These are phyloP conservation scores for Stichodactyla mertensii DNA, from an alignment of 64 coral and sea anemone genomes.

Conservation along the genomic window DNA sequence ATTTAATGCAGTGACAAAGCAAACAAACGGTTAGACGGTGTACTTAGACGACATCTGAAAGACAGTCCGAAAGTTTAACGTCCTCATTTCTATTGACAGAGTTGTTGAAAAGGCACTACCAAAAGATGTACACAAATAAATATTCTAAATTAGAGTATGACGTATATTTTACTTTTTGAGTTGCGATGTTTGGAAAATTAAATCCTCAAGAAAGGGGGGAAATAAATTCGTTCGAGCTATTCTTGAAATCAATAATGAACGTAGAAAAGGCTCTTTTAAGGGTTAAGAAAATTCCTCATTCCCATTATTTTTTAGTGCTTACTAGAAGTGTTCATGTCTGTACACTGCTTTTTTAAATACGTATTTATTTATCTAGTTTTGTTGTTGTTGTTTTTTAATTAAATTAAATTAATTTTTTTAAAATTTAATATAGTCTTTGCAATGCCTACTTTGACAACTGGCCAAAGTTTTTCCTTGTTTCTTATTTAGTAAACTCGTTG, in stretches of 20 bases:
- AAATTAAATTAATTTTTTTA: no score
- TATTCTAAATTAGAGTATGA: not conserved
- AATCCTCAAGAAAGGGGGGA: no score
- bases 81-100: not conserved
- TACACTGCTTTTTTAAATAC: not conserved
- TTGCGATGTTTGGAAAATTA: no score
- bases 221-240: no score
- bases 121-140: not conserved
- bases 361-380: no score
- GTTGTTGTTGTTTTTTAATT: no score
- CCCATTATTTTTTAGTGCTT: no score
- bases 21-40: not conserved
- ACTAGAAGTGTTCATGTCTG: not conserved
- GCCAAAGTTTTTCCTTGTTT: not conserved
- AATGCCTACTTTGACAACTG: not conserved
- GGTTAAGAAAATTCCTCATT: no score
- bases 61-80: not conserved
- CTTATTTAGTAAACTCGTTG: not conserved
- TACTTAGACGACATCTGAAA: not conserved
- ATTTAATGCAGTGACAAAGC: slow-evolving; percentile 15
- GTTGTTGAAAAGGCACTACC: not conserved
- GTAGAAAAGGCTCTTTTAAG: no score
- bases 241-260: no score
- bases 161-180: not conserved
- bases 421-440: not conserved